Base-by-base conservation (phyloP, 2,113 vertebrate genomes). In the Pelecanoides urinatrix region DNA sequence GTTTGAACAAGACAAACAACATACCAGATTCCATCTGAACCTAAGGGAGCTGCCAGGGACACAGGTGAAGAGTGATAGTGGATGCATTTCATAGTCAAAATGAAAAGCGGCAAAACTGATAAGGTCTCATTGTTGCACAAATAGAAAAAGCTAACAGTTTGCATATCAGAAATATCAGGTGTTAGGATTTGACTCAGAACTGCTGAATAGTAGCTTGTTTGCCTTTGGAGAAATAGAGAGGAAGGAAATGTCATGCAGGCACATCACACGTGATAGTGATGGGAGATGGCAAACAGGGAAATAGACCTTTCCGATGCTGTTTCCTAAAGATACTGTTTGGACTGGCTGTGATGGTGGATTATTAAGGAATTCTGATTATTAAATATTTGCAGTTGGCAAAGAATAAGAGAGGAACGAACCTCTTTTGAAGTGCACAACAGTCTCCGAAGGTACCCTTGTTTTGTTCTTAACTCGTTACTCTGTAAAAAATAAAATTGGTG, bases 231-330 rank as follows among this genome's bases (percentile, higher is more conserved):
- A 97, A 97, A 94, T 86, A 83, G 83, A 96, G 86, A 96, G 97
- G 97, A 98, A 98, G 97, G 98, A 98, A 98, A 97, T 98, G 94
- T 97, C 97, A 95, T 82, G 95, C 88, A 91, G 74, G 79, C 95
- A 42, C 97, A 91, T 91, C 75, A 83, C 82, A 83, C 16, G 2
- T 94, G 97, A 94, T 91, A 90, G 94, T 10, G 21, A 89, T 80
- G 95, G 95, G 92, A 97, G 95, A 93, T 72, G 86, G 91, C 73
- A 92, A 86, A 85, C 74, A 58, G 77, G 97, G 96, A 98, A 98
- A 94, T 74, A 83, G 86, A 95, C 73, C 36, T 96, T 98, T 97
- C 97, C 96, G 7, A 67, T 90, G 93, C 98, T 98, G 98, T 95
- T 98, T 98, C 98, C 96, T 84, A 96, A 94, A 98, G 98, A 98